Conservation (phyloP, 2,888 invertebrate species). For the Tinea pellionella region DNA sequence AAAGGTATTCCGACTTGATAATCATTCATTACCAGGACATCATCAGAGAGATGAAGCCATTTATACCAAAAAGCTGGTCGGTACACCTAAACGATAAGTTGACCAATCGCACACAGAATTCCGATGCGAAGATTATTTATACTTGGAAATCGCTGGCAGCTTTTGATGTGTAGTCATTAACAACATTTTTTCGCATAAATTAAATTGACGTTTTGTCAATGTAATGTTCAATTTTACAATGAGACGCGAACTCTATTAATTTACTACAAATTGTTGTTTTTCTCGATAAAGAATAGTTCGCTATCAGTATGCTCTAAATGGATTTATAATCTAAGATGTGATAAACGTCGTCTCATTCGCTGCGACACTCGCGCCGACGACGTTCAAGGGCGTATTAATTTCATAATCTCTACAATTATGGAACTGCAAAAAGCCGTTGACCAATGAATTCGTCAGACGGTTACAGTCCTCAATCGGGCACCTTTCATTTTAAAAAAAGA, state of each 20-base stretch:
- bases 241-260: too few relatives aligned
- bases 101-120: constrained; percentile 54
- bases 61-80: constrained; percentile 50
- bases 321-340: neutral
- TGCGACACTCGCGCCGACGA: neutral
- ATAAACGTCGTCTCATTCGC: neutral
- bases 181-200: constrained; percentile 34
- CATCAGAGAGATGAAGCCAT: constrained; percentile 59
- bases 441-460: constrained; percentile 70
- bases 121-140: constrained; percentile 57
- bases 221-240: too few relatives aligned
- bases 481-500: constrained; percentile 68
- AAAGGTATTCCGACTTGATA: constrained; percentile 21
- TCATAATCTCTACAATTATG: constrained; percentile 42
- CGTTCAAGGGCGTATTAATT: constrained; percentile 7
- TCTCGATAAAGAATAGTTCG: neutral
- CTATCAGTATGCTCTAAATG: constrained; percentile 5
- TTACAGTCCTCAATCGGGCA: constrained; percentile 70
- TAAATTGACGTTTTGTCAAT: neutral
- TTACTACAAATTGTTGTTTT: neutral
- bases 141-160: constrained; percentile 58
- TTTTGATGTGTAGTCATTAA: constrained; percentile 52
- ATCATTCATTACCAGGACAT: constrained; percentile 18
- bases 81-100: constrained; percentile 28
- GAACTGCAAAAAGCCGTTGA: constrained; percentile 61